Conservation (phyloP, 2,113 vertebrate species). For the Coptodon rendalli region DNA sequence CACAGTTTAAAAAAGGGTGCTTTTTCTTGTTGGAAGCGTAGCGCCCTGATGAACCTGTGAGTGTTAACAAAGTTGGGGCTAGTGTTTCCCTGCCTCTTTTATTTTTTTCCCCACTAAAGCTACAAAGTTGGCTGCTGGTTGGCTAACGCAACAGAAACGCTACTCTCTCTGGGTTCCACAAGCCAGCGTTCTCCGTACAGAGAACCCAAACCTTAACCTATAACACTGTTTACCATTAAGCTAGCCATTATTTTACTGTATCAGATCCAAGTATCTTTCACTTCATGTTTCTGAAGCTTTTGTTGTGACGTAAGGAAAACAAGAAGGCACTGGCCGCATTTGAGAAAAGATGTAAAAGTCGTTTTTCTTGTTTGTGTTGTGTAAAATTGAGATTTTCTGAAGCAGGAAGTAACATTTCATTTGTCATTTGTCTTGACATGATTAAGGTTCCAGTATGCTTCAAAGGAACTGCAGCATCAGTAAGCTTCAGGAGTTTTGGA, state of each 20-base stretch:
- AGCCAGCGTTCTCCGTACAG: conserved; percentile 47
- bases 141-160: conserved; percentile 72
- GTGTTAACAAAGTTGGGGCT: not conserved
- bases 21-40: not conserved
- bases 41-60: not conserved
- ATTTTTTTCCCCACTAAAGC: conserved; percentile 7
- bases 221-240: conserved; percentile 5
- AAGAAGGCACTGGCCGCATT: conserved; percentile 55
- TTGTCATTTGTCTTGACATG: not conserved
- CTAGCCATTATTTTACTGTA: not conserved
- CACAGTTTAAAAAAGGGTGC: not conserved
- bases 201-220: conserved; percentile 31
- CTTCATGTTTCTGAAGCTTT: not conserved
- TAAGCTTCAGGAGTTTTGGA: not conserved
- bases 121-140: conserved; percentile 84
- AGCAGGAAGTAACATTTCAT: not conserved
- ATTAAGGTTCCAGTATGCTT: not conserved
- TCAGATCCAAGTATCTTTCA: not conserved
- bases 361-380: conserved; percentile 11
- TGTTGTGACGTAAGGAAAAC: not conserved
- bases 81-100: not conserved
- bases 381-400: not conserved
- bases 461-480: not conserved
- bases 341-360: not conserved
- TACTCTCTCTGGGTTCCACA: conserved; percentile 15